Percentiles rank a stretch among this genome's conserved stretches.
Conservation (phyloP, 1,140 invertebrate species). For the Holotrichia oblita region DNA sequence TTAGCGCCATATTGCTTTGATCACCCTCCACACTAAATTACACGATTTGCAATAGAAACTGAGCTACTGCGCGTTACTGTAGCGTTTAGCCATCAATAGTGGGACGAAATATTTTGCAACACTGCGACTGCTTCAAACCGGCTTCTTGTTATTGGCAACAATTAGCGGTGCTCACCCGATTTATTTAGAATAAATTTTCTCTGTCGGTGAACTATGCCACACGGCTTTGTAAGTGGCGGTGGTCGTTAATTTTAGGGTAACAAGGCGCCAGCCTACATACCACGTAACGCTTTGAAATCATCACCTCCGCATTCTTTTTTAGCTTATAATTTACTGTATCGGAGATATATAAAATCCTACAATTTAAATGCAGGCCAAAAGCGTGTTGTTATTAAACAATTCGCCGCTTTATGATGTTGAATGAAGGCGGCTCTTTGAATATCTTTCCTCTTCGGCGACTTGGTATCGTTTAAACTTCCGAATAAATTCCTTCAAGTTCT, state of each 20-base stretch:
- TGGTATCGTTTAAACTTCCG: neutral
- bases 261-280: neutral
- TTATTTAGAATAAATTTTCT: slow-evolving; percentile 36
- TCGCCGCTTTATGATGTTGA: too few relatives aligned
- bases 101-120: neutral
- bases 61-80: neutral
- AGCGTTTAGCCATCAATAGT: neutral
- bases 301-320: neutral
- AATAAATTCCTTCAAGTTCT: neutral
- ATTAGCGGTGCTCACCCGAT: neutral
- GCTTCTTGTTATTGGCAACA: slow-evolving; percentile 26
- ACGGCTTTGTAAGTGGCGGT: neutral
- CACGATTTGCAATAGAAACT: neutral
- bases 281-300: slow-evolving; percentile 3
- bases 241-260: slow-evolving; percentile 20
- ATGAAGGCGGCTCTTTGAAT: too few relatives aligned
- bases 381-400: too few relatives aligned
- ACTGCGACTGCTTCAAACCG: neutral
- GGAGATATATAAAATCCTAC: neutral
- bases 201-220: slow-evolving; percentile 1
- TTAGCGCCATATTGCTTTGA: slow-evolving; percentile 37
- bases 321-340: neutral
- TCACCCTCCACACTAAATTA: slow-evolving; percentile 26
- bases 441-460: too few relatives aligned
- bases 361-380: neutral